Evolutionary conservation across 2,888 invertebrate genomes (phyloP), one percentile per base, ranked within the genome.

Genomic region (Eilema griseolum): DNA sequence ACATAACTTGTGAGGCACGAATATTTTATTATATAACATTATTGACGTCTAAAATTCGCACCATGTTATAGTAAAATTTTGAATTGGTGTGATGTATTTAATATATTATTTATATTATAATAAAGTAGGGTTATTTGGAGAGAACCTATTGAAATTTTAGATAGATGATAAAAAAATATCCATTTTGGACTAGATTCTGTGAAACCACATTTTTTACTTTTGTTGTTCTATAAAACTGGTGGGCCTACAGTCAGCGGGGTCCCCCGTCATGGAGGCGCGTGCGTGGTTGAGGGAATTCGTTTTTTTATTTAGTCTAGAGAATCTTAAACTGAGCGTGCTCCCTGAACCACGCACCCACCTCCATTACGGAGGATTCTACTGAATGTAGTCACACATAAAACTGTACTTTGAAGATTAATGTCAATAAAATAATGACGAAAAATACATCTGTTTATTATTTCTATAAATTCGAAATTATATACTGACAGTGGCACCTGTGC

Each of bases 321-420:
- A 41, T 41, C 3, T 3, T 41, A 16, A 41, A 41, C 8, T 4
- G 14, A 41, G 41, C 41, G 41, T 41, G 16, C 16, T 41, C 16
- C 41, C 41, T 41, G 33, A 41, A 41, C 41, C 16, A 41, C 41
- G 33, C 12, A 41, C 41, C 16, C 41, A 16, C 4, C 16, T 41
- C 41, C 41, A 41, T 41, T 14, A 41, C 16, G 14, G 41, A 16
- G 16, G 41, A 41, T 41, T 14, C 41, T 16, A 16, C 41, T 16
- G 41, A 41, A 41, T 41, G 16, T 41, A 41, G 37, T 14, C 41
- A 41, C 41, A 41, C 16, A 16, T 41, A 16, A 16, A 87, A 82
- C 84, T 90, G 89, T 92, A 91, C 86, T 91, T 90, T 89, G 87
- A 84, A 90, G 88, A 91, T 92, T 89, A 85, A 88, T 91, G 91